Evolutionary conservation across 2,113 vertebrate species (phyloP).

Genomic region (Rhinoptilus africanus): DNA sequence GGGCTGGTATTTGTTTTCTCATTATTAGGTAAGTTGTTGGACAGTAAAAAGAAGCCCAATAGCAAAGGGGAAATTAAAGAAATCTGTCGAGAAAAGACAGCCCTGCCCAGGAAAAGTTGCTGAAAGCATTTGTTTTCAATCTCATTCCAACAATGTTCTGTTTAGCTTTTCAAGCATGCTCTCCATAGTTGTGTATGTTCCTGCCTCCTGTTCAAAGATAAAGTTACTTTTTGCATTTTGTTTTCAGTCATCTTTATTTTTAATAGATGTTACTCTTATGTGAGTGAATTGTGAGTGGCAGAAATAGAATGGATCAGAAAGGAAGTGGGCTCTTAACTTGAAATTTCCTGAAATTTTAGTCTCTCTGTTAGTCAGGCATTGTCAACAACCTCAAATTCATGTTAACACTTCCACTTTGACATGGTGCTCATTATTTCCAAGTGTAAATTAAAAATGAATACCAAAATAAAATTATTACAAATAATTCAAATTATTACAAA

Average conservation of each 20-base stretch:
- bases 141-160: neutral
- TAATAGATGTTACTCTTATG: neutral
- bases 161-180: neutral
- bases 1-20: slow-evolving; percentile 11
- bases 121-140: slow-evolving; percentile 43
- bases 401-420: neutral
- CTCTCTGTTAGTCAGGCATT: neutral
- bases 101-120: neutral
- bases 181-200: neutral
- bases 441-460: neutral
- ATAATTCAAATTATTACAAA: neutral
- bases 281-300: neutral
- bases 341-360: neutral
- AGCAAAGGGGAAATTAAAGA: slow-evolving; percentile 50
- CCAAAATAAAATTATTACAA: neutral
- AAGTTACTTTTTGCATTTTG: neutral
- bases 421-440: neutral
- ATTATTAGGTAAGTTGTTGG: slow-evolving; percentile 39
- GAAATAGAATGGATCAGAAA: neutral
- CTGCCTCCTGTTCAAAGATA: neutral
- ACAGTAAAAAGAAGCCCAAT: neutral
- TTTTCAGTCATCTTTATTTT: neutral
- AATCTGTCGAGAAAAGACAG: slow-evolving; percentile 26
- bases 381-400: neutral
- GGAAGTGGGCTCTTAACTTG: neutral